Base-by-base conservation (phyloP, 2,113 vertebrate genomes). In the Cryptomyrus ogoouensis region DNA sequence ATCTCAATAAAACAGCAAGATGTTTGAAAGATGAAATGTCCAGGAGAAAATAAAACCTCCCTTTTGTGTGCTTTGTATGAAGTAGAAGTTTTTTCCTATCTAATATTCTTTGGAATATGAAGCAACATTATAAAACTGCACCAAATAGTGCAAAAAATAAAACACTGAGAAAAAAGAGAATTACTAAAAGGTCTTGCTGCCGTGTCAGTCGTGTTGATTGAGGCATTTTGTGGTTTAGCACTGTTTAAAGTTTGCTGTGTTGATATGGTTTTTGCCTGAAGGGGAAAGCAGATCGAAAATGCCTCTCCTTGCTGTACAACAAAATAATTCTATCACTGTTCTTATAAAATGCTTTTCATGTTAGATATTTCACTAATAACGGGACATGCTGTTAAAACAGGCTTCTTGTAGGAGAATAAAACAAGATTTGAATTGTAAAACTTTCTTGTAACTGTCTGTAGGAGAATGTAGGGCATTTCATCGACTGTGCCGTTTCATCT, bases 401-500 rank as follows among this genome's bases (percentile, higher is more conserved):
- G 13, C 31, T 52, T 24, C 46, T 56, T 42, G 49, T 52, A 35
- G 12, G 4, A 12, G 44, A 39, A 35, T 83, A 39, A 83, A 56
- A 17, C 19, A 27, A 85, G 27, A 46, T 85, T 46, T 83, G 39
- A 87, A 50, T 21, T 89, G 56, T 80, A 53, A 49, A 80, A 84
- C 90, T 91, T 92, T 74, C 53, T 88, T 89, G 91, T 92, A 89
- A 91, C 91, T 93, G 53, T 35, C 42, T 31, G 89, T 2, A 56
- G 90, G 50, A 39, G 46, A 88, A 91, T 91, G 88, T 90, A 62
- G 88, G 91, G 44, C 91, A 88, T 10, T 42, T n/a, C 49, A 58
- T 31, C 12, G 47, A 35, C 83, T 91, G 74, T 89, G 91, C 93
- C 27, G 92, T 94, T 95, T 94, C 91, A 94, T 94, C 91, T 93